Percentiles rank a stretch among this genome's conserved stretches.
Conservation (phyloP, 2,113 vertebrate genomes). For the Embiotoca jacksoni region DNA sequence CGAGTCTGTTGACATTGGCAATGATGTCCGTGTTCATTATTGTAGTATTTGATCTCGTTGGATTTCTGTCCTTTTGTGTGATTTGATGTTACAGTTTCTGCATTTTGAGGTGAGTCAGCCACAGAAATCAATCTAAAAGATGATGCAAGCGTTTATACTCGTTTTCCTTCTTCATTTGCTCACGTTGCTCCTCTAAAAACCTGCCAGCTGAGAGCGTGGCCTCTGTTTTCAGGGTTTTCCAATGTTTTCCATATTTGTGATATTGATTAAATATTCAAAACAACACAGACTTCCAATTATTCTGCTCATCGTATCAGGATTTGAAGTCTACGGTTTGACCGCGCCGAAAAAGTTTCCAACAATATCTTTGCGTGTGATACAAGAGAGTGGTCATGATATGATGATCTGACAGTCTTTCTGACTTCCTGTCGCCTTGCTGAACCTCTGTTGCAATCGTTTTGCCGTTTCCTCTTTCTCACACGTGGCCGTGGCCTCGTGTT, state of each 20-base stretch:
- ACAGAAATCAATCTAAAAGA: not conserved
- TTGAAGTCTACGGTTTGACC: not conserved
- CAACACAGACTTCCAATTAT: not conserved
- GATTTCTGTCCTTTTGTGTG: not conserved
- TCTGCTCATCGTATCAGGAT: not conserved
- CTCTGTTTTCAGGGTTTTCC: too few species aligned
- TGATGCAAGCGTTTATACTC: not conserved
- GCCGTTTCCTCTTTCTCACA: slow-evolving; percentile 62
- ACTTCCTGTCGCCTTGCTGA: slow-evolving; percentile 56
- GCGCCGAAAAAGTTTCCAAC: not conserved
- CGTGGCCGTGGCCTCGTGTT: not conserved
- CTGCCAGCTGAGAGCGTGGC: not conserved
- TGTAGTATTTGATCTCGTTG: not conserved
- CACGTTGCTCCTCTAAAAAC: not conserved
- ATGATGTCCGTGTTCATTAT: not conserved
- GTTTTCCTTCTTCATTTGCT: too few species aligned
- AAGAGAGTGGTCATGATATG: slow-evolving; percentile 18
- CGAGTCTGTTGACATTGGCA: slow-evolving; percentile 23
- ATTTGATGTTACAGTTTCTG: not conserved
- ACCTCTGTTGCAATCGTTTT: slow-evolving; percentile 60
- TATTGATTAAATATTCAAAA: too few species aligned
- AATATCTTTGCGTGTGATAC: slow-evolving; percentile 22
- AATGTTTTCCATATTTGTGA: too few species aligned
- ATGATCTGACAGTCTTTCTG: slow-evolving; percentile 23
- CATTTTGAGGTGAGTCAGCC: not conserved